These are phyloP conservation scores for Phalloptychus januarius DNA, from an alignment of 2,797 vertebrate genomes.

Conservation along the genomic window DNA sequence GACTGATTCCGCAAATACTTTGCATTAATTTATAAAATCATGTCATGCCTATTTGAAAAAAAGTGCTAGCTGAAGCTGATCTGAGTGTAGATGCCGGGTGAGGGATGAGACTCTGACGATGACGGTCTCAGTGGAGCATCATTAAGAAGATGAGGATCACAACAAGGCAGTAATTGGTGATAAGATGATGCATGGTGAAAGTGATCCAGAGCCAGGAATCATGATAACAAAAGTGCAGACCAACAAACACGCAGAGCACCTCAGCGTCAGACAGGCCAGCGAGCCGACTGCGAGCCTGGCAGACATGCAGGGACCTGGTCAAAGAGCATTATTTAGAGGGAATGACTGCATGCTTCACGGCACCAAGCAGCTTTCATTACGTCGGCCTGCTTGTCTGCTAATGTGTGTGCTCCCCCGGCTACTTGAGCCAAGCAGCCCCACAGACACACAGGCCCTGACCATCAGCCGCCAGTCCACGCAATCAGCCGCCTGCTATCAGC, in stretches of 20 bases:
- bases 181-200: conserved; percentile 78
- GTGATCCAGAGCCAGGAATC: conserved; percentile 76
- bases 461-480: conserved; percentile 78
- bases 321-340: conserved; percentile 73
- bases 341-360: conserved; percentile 65
- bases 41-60: conserved; percentile 16
- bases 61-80: conserved; percentile 16
- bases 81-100: conserved; percentile 23
- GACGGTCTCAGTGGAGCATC: conserved; percentile 71
- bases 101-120: conserved; percentile 45
- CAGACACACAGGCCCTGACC: conserved; percentile 81
- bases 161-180: conserved; percentile 77
- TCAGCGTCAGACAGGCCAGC: conserved; percentile 44
- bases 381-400: conserved; percentile 54
- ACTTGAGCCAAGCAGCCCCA: conserved; percentile 52
- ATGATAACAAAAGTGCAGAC: conserved; percentile 60
- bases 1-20: not conserved
- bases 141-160: conserved; percentile 79
- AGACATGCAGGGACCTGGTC: conserved; percentile 66
- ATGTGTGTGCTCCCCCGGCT: conserved; percentile 56
- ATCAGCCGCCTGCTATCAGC: conserved; percentile 80
- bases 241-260: conserved; percentile 33
- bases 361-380: conserved; percentile 72
- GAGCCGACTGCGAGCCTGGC: conserved; percentile 57
- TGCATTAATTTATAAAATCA: not conserved